Conservation (phyloP, 2,113 vertebrate genomes). For the Calidris pugnax region DNA sequence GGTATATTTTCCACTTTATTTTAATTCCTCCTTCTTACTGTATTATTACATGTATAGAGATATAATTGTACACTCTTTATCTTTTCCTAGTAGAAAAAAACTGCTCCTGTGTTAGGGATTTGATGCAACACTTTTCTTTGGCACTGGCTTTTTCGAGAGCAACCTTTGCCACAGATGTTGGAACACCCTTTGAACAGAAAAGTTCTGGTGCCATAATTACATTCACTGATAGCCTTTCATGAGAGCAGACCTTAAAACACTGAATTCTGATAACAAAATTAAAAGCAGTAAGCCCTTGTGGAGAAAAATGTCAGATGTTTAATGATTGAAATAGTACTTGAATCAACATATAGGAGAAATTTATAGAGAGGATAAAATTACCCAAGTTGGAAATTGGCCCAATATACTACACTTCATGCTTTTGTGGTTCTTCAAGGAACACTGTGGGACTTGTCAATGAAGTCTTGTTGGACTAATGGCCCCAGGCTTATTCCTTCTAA, state of each 20-base stretch:
- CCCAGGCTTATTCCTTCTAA: not conserved
- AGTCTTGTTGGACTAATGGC: not conserved
- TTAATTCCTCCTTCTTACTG: not conserved
- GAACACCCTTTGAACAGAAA: not conserved
- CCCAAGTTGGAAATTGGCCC: not conserved
- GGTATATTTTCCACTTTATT: constrained; percentile 68
- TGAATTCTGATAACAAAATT: not conserved
- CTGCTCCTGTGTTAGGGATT: not conserved
- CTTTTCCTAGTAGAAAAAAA: not conserved
- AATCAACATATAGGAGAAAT: not conserved
- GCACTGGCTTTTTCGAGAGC: not conserved
- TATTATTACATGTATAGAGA: not conserved
- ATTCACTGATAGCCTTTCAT: not conserved
- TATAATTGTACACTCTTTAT: not conserved
- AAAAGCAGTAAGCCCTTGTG: not conserved
- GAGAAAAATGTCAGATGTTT: not conserved
- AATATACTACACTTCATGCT: not conserved
- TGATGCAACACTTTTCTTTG: not conserved
- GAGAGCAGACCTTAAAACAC: not conserved
- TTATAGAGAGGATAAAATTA: not conserved
- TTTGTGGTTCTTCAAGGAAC: not conserved
- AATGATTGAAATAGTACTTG: not conserved
- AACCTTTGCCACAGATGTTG: not conserved
- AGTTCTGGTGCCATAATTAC: not conserved
- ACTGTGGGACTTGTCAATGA: not conserved